These are phyloP conservation scores for Tuberolachnus salignus DNA, from an alignment of 2,888 invertebrate genomes.

Conservation along the genomic window DNA sequence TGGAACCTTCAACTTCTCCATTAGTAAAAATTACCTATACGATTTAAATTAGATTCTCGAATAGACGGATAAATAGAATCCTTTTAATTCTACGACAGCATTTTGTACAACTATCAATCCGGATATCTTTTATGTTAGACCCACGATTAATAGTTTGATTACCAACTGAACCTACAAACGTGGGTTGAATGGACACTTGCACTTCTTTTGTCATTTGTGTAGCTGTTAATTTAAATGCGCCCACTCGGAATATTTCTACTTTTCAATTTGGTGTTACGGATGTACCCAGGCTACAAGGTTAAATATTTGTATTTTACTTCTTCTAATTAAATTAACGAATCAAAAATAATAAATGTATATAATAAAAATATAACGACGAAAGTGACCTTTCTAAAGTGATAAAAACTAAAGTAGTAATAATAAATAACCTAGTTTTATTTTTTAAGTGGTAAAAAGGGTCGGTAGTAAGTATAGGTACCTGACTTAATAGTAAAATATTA, in stretches of 20 bases:
- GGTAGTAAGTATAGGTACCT: too few species aligned
- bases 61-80: too few species aligned
- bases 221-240: constrained; percentile 16
- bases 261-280: constrained; percentile 20
- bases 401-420: constrained; percentile 10
- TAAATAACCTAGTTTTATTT: too few species aligned
- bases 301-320: background rate
- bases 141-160: too few species aligned
- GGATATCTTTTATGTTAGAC: too few species aligned
- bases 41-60: too few species aligned
- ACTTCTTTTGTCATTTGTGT: constrained; percentile 1
- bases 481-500: too few species aligned
- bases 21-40: too few species aligned
- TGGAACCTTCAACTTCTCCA: too few species aligned
- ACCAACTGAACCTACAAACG: background rate
- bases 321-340: constrained; percentile 12
- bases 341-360: constrained; percentile 7
- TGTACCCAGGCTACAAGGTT: constrained; percentile 31
- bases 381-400: constrained; percentile 28
- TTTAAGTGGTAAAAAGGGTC: too few species aligned
- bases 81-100: too few species aligned
- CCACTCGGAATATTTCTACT: constrained; percentile 30
- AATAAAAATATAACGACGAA: constrained; percentile 18
- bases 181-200: background rate
- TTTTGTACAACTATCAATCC: too few species aligned